phyloP scores from a whole-genome alignment of 2,888 invertebrate genomes.

The Dascillus cervinus region DNA sequence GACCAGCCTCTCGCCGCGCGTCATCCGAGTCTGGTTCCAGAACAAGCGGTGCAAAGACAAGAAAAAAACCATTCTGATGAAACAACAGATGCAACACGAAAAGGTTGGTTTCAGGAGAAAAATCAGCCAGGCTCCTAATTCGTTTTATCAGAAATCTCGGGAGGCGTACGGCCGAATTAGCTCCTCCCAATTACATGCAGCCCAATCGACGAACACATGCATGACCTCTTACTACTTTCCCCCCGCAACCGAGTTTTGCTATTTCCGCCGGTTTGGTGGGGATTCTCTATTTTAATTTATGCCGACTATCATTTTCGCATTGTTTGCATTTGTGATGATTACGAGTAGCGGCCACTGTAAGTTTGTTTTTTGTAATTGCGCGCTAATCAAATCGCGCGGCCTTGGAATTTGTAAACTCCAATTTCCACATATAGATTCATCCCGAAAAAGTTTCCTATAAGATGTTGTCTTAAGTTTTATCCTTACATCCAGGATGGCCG shows the following conservation, averaged over 20 bases:
- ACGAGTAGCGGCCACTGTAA: too few species aligned
- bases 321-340: too few species aligned
- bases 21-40: slow-evolving; percentile 99
- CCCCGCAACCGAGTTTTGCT: neutral
- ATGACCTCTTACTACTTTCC: neutral
- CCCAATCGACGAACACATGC: slow-evolving; percentile 14
- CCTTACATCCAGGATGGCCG: slow-evolving; percentile 78
- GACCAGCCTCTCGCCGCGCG: slow-evolving; percentile 94
- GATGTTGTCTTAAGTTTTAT: too few species aligned
- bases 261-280: slow-evolving; percentile 1
- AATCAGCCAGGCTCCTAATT: too few species aligned
- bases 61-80: slow-evolving; percentile 93
- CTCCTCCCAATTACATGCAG: slow-evolving; percentile 10
- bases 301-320: too few species aligned
- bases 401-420: too few species aligned
- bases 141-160: slow-evolving; percentile 13
- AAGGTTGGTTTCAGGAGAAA: slow-evolving; percentile 61
- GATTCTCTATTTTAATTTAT: too few species aligned
- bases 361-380: too few species aligned
- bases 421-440: too few species aligned
- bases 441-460: too few species aligned
- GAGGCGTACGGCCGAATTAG: slow-evolving; percentile 11
- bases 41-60: slow-evolving; percentile 97
- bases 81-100: slow-evolving; percentile 96
- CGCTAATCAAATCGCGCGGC: too few species aligned